phyloP scores from a whole-genome alignment of 1,140 invertebrate species.

The Riptortus pedestris region DNA sequence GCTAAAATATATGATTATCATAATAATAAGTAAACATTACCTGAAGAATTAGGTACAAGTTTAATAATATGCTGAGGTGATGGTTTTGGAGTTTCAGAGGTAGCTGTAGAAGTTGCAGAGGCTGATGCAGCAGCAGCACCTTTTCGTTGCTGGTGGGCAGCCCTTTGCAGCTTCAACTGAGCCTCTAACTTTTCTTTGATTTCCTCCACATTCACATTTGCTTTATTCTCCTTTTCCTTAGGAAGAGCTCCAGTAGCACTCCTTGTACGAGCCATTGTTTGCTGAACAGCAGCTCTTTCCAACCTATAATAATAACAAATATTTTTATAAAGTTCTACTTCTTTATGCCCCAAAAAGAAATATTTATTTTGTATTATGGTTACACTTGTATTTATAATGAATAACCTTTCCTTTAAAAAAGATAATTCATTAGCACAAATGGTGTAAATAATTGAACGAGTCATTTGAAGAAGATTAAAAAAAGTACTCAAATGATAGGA shows the following conservation, averaged over 20 bases:
- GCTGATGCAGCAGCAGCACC: slow-evolving; percentile 41
- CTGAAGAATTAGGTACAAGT: slow-evolving; percentile 41
- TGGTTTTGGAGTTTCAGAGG: no score
- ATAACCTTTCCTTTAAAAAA: no score
- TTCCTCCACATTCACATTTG: slow-evolving; percentile 60
- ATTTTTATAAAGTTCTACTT: background rate
- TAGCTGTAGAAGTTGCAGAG: slow-evolving; percentile 28
- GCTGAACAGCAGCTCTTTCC: slow-evolving; percentile 49
- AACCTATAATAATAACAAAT: slow-evolving; percentile 40
- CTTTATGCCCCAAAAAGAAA: slow-evolving; percentile 32
- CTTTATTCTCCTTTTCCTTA: slow-evolving; percentile 38
- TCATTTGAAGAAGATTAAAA: no score
- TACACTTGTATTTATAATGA: no score
- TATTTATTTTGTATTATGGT: no score
- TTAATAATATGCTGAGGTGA: slow-evolving; percentile 43
- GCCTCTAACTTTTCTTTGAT: slow-evolving; percentile 86
- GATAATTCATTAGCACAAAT: no score
- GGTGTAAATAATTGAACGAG: no score
- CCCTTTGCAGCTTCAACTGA: slow-evolving; percentile 71
- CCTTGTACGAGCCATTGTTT: slow-evolving; percentile 53
- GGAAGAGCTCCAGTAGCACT: slow-evolving; percentile 46
- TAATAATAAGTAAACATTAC: no score
- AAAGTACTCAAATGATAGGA: no score
- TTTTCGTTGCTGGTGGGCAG: slow-evolving; percentile 68
- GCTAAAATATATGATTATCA: no score